These are phyloP conservation scores for Phoxinus phoxinus DNA, from an alignment of 2,113 vertebrate genomes.

Conservation along the genomic window DNA sequence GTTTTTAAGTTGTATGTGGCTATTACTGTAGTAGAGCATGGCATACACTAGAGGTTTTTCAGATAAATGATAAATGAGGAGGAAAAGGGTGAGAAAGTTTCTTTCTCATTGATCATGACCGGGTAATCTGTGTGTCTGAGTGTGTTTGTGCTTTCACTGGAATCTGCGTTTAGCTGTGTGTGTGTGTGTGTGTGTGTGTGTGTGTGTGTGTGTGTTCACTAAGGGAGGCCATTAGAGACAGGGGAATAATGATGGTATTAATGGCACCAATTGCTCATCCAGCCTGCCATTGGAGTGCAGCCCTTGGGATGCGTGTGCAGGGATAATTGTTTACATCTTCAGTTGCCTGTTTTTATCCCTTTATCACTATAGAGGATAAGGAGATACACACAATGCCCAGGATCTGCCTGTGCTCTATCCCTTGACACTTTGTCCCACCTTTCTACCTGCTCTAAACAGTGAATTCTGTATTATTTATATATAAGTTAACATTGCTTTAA, in stretches of 20 bases:
- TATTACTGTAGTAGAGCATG: not conserved
- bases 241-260: constrained; percentile 59
- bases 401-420: not conserved
- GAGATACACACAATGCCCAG: not conserved
- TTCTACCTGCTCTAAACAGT: not conserved
- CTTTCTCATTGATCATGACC: constrained; percentile 43
- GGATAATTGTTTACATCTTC: constrained; percentile 60
- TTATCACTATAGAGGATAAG: constrained; percentile 33
- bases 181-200: constrained; percentile 18
- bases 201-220: constrained; percentile 36
- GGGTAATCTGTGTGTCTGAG: constrained; percentile 24
- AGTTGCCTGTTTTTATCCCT: constrained; percentile 39
- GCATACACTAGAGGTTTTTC: constrained; percentile 11
- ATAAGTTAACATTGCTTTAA: no score
- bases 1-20: not conserved
- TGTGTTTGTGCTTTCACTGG: constrained; percentile 3
- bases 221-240: constrained; percentile 56
- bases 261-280: constrained; percentile 58
- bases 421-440: not conserved
- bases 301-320: constrained; percentile 49
- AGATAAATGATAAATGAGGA: constrained; percentile 12
- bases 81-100: constrained; percentile 38
- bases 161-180: constrained; percentile 35
- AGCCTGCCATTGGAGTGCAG: constrained; percentile 46
- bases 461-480: not conserved